phyloP scores from a whole-genome alignment of 2,888 invertebrate species.

The Rhimphoctona megacephalus region DNA sequence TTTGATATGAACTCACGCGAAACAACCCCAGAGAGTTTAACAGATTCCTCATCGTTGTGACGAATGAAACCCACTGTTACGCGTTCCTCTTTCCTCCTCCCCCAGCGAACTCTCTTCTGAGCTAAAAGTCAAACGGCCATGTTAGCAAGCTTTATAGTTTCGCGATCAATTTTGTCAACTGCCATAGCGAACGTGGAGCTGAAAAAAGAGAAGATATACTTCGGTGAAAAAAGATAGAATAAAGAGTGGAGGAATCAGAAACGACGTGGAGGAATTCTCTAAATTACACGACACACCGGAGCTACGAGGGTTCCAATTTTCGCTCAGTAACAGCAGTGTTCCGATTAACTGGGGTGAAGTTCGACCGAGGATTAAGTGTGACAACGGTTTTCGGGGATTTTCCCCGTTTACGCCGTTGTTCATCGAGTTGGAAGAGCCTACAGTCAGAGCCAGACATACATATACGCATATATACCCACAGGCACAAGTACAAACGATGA shows the following conservation, averaged over 20 bases:
- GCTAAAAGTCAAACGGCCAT: constrained; percentile 37
- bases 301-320: constrained; percentile 59
- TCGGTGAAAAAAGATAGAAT: constrained; percentile 11
- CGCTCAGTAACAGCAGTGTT: constrained; percentile 34
- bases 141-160: constrained; percentile 34
- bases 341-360: constrained; percentile 60
- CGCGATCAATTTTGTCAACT: constrained; percentile 43
- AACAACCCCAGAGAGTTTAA: not conserved
- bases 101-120: not conserved
- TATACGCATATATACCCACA: not conserved
- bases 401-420: constrained; percentile 61
- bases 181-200: not conserved
- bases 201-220: constrained; percentile 10
- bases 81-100: not conserved
- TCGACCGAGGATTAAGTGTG: constrained; percentile 65
- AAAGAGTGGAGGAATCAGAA: constrained; percentile 23
- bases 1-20: constrained; percentile 5
- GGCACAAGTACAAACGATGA: not conserved
- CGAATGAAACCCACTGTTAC: constrained; percentile 20
- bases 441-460: constrained; percentile 28
- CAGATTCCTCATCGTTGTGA: constrained; percentile 21
- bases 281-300: constrained; percentile 59
- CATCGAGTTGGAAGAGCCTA: constrained; percentile 49
- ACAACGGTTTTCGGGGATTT: constrained; percentile 68
- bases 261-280: constrained; percentile 48